phyloP scores from a whole-genome alignment of 2,797 vertebrate genomes.

The Pelochelys cantorii region DNA sequence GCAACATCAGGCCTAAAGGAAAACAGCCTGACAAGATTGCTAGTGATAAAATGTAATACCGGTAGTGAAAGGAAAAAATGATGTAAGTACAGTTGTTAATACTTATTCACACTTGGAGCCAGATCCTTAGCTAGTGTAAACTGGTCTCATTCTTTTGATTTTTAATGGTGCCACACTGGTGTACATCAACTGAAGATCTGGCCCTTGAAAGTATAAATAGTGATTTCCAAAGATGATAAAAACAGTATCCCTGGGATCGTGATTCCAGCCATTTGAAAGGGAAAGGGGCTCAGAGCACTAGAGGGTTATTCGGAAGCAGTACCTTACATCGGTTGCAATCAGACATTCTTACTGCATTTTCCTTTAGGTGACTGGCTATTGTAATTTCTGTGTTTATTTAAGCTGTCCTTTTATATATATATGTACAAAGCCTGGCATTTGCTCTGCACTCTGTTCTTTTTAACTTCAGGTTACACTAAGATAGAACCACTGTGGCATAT shows the following conservation, averaged over 20 bases:
- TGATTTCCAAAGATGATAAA: neutral
- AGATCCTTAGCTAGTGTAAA: neutral
- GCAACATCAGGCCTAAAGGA: neutral
- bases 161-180: neutral
- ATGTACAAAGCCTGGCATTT: neutral
- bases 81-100: no score
- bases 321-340: neutral
- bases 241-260: neutral
- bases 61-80: neutral
- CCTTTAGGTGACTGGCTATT: neutral
- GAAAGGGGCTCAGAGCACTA: neutral
- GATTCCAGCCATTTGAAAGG: neutral
- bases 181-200: neutral
- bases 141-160: neutral
- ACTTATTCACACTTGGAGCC: neutral
- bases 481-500: neutral
- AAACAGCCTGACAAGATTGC: neutral
- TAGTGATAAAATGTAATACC: neutral
- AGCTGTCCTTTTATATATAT: neutral
- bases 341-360: neutral
- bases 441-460: neutral
- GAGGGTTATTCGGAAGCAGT: neutral
- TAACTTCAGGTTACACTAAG: neutral
- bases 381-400: neutral
- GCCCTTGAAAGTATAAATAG: neutral